Conservation (phyloP, 2,888 invertebrate genomes). For the Gymnoscelis rufifasciata region DNA sequence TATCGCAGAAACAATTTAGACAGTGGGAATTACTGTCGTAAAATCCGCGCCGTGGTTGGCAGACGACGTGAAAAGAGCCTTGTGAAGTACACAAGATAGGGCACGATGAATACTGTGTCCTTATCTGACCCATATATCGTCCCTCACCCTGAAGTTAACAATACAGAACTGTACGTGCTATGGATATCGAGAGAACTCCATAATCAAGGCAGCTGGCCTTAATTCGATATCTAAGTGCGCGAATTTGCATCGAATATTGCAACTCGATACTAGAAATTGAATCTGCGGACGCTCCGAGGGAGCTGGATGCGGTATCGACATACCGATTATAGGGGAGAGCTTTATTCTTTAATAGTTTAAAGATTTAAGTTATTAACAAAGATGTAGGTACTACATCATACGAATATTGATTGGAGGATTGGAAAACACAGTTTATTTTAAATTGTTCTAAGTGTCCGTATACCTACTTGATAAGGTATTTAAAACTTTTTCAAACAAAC, state of each 20-base stretch:
- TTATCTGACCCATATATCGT: slow-evolving; percentile 39
- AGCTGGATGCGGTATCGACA: too few species aligned
- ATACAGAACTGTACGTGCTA: slow-evolving; percentile 16
- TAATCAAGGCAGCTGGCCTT: background rate
- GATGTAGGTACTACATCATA: too few species aligned
- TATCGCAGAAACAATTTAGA: slow-evolving; percentile 1
- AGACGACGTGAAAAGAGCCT: slow-evolving; percentile 21
- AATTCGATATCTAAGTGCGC: background rate
- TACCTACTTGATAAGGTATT: too few species aligned
- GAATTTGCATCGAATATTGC: too few species aligned
- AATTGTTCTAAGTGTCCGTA: too few species aligned
- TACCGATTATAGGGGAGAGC: too few species aligned
- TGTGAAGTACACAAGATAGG: slow-evolving; percentile 35
- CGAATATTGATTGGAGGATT: too few species aligned
- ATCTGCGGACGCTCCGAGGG: background rate
- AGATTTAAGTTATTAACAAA: too few species aligned
- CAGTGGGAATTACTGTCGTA: slow-evolving; percentile 4
- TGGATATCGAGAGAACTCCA: background rate
- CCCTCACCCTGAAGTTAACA: slow-evolving; percentile 31
- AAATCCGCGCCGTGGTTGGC: slow-evolving; percentile 19
- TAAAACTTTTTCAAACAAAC: too few species aligned
- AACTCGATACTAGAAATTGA: too few species aligned
- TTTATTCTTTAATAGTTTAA: too few species aligned
- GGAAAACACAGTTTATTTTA: too few species aligned
- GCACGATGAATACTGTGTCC: slow-evolving; percentile 36